phyloP scores from a whole-genome alignment of 2,797 vertebrate species.

The Squalus acanthias region DNA sequence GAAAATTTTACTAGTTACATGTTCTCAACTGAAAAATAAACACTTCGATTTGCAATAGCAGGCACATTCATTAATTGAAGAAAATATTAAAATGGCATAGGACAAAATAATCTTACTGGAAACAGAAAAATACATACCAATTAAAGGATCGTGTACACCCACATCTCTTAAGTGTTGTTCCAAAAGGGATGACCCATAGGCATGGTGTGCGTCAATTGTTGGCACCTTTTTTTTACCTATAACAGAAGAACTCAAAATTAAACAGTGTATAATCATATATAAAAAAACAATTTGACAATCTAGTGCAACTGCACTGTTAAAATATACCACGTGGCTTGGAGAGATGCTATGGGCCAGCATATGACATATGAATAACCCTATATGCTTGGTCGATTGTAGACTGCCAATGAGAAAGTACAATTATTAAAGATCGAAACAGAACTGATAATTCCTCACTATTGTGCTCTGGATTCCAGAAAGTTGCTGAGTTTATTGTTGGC shows the following conservation, averaged over 20 bases:
- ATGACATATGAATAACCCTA: too few species aligned
- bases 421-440: background rate
- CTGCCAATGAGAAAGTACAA: too few species aligned
- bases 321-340: background rate
- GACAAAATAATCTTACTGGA: background rate
- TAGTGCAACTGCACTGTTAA: background rate
- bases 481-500: too few species aligned
- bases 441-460: background rate
- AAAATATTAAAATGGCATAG: background rate
- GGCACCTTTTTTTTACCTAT: background rate
- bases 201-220: background rate
- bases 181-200: constrained; percentile 12
- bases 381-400: too few species aligned
- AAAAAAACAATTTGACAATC: background rate
- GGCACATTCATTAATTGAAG: background rate
- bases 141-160: background rate
- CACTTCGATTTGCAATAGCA: background rate
- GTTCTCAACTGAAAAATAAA: background rate
- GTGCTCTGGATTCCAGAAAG: too few species aligned
- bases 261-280: background rate
- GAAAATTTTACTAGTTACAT: background rate
- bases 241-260: constrained; percentile 14
- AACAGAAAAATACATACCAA: constrained; percentile 17
- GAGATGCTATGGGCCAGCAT: too few species aligned
- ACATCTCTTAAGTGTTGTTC: background rate